Evolutionary conservation across 1,140 invertebrate genomes (phyloP), one percentile per base, ranked within the genome.

Genomic region (Magallana ariakensis): DNA sequence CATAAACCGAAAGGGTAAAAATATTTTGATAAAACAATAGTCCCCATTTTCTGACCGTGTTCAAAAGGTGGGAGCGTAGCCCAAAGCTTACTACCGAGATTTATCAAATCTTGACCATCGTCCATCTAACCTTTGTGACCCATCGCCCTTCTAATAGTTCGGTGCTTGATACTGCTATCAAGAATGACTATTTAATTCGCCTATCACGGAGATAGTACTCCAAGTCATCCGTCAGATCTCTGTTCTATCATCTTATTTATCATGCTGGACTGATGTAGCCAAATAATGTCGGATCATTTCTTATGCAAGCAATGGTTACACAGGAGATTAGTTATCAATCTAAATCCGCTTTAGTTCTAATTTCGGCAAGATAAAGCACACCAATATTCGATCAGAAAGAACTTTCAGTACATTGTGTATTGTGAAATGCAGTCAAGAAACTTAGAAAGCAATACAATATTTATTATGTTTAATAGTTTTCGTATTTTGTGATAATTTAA

Each of bases 361-460:
- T 87, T 84, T 84, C 26, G 54, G 9, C 46, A 58, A 84, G 86
- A 87, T 87, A 87, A 55, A 62, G 83, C 86, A 87, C 83, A 75
- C 22, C 22, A 75, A 26, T 70, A 22, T 75, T 75, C 13, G 33
- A 26, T 11, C 66, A 11, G 33, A 26, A 75, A 75, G 22, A 22
- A 70, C 26, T 46, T 70, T 70, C 62, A 70, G 19, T 70, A 75
- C 19, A 26, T 26, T 26, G 66, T 75, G 26, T 75, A 75, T 75
- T 26, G 22, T 2, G 33, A 46, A 46, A 46, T 46, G 33, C 33
- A 46, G 33, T 46, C 33, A 46, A 46, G 33, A 46, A n/a, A n/a
- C n/a, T n/a, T n/a, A n/a, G n/a, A n/a, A n/a, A n/a, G n/a, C n/a
- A n/a, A n/a, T n/a, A n/a, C n/a, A n/a, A n/a, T n/a, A n/a, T 46